These are phyloP conservation scores for Varroa destructor DNA, from an alignment of 1,140 invertebrate species.

Conservation along the genomic window DNA sequence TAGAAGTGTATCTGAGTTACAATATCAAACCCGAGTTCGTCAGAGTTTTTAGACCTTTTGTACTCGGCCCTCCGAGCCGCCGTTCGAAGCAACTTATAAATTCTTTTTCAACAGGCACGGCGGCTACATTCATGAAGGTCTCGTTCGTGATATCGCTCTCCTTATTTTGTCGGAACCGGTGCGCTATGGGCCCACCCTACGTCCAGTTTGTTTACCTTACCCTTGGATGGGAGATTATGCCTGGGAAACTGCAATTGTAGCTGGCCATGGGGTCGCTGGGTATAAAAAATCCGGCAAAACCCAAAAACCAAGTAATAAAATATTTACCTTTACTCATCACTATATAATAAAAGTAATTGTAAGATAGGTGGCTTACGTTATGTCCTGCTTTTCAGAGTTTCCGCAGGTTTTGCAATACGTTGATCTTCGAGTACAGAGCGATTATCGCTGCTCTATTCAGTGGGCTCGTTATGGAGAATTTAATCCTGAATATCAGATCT, in stretches of 20 bases:
- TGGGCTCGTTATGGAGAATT: slow-evolving; percentile 20
- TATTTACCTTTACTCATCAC: not conserved
- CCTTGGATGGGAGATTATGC: slow-evolving; percentile 22
- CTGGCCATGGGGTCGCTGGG: slow-evolving; percentile 15
- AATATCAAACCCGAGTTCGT: too few species aligned
- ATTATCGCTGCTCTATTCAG: not conserved
- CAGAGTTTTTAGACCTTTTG: too few species aligned
- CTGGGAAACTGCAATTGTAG: slow-evolving; percentile 17
- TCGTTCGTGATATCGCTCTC: slow-evolving; percentile 19
- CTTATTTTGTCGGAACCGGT: slow-evolving; percentile 10
- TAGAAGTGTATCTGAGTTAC: too few species aligned
- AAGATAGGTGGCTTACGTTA: not conserved
- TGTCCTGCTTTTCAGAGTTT: slow-evolving; percentile 8
- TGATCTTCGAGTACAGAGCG: slow-evolving; percentile 1
- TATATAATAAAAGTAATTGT: not conserved
- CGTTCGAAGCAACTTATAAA: too few species aligned
- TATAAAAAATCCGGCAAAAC: slow-evolving; percentile 7
- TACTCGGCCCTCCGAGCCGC: too few species aligned
- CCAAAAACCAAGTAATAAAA: slow-evolving; percentile 10
- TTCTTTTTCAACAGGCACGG: slow-evolving; percentile 4
- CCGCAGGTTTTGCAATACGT: slow-evolving; percentile 1
- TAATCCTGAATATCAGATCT: slow-evolving; percentile 18
- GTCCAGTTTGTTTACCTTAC: not conserved
- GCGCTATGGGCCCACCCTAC: not conserved
- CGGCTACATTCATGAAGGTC: slow-evolving; percentile 20